phyloP scores from a whole-genome alignment of 2,888 invertebrate genomes.

The Drosophila percnosoma region DNA sequence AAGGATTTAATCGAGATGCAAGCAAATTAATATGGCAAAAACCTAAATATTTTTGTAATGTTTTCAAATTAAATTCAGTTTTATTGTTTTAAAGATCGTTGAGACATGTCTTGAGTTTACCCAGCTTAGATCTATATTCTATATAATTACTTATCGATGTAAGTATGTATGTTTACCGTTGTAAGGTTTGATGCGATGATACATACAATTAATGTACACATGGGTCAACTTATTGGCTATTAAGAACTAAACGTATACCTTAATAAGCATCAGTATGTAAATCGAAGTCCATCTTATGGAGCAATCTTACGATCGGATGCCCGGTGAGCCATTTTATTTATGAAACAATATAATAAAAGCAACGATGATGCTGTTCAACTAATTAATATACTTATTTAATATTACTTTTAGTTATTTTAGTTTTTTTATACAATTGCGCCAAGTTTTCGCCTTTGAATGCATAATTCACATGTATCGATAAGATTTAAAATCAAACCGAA shows the following conservation, averaged over 20 bases:
- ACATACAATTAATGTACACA: constrained; percentile 21
- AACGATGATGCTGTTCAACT: constrained; percentile 9
- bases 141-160: constrained; percentile 15
- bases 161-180: constrained; percentile 13
- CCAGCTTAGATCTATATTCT: constrained; percentile 48
- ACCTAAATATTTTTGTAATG: not conserved
- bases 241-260: constrained; percentile 15
- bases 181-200: constrained; percentile 20
- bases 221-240: constrained; percentile 22
- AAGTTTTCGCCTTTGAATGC: not conserved
- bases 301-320: not conserved
- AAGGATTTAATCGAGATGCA: not conserved
- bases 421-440: constrained; percentile 21
- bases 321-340: constrained; percentile 19
- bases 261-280: constrained; percentile 18
- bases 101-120: constrained; percentile 47
- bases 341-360: not conserved
- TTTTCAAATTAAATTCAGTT: constrained; percentile 17
- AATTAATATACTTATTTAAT: constrained; percentile 1
- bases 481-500: constrained; percentile 1
- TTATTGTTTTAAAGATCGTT: constrained; percentile 46
- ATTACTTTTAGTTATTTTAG: not conserved
- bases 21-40: not conserved
- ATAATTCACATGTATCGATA: not conserved
- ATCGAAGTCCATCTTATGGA: constrained; percentile 57